Evolutionary conservation across 1,140 invertebrate species (phyloP).

Genomic region (Pinna nobilis): DNA sequence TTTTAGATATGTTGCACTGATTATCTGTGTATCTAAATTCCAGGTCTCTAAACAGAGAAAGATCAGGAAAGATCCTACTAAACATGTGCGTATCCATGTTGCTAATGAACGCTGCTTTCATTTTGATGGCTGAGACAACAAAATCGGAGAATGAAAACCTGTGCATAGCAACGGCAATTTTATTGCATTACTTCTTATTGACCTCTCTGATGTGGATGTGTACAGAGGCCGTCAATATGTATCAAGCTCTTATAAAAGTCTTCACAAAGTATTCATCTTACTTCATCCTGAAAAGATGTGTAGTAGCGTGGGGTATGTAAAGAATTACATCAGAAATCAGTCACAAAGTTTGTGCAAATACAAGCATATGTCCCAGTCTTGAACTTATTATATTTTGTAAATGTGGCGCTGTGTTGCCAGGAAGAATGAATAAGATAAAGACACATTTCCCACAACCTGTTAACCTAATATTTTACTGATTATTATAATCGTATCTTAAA

Average conservation of each 20-base stretch:
- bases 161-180: constrained; percentile 71
- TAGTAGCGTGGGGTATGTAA: constrained; percentile 77
- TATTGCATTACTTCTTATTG: constrained; percentile 77
- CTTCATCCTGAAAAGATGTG: constrained; percentile 77
- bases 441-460: no score
- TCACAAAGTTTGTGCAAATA: neutral
- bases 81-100: constrained; percentile 77
- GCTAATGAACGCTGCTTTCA: constrained; percentile 75
- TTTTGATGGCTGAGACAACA: constrained; percentile 70
- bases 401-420: no score
- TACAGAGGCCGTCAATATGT: constrained; percentile 78
- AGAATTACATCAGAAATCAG: neutral
- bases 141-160: constrained; percentile 47
- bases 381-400: no score
- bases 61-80: constrained; percentile 77
- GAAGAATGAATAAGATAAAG: no score
- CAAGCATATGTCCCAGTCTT: neutral
- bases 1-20: no score
- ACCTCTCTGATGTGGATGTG: constrained; percentile 78
- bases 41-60: constrained; percentile 76
- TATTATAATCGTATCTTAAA: no score
- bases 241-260: constrained; percentile 78
- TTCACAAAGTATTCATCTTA: constrained; percentile 76
- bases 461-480: no score
- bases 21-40: no score